Percentiles rank a stretch among this genome's conserved stretches.
Conservation (phyloP, 2,888 invertebrate genomes). For the Epsilonema sp. region DNA sequence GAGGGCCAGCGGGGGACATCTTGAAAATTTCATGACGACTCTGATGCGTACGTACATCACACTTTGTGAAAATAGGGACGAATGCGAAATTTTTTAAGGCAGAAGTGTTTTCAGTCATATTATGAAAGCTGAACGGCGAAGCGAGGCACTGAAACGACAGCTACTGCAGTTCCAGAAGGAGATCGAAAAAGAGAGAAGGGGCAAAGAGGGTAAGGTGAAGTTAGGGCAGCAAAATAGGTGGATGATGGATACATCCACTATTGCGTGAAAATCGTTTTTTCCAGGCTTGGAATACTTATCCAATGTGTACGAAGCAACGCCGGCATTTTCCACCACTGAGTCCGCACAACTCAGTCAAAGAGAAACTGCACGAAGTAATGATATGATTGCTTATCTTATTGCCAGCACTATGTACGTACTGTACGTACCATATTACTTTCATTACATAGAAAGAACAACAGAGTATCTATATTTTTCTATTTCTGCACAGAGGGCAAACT, state of each 20-base stretch:
- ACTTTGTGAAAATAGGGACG: too few relatives aligned
- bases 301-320: neutral
- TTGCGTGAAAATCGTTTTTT: neutral
- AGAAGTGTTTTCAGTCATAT: slow-evolving; percentile 4
- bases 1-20: neutral
- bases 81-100: slow-evolving; percentile 6
- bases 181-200: neutral
- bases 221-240: too few relatives aligned
- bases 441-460: too few relatives aligned
- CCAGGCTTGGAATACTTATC: neutral
- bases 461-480: too few relatives aligned
- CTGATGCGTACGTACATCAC: too few relatives aligned
- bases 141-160: neutral
- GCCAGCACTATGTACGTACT: too few relatives aligned
- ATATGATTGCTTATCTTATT: too few relatives aligned
- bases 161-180: slow-evolving; percentile 4
- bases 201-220: slow-evolving; percentile 3
- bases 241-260: too few relatives aligned
- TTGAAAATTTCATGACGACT: too few relatives aligned
- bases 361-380: neutral
- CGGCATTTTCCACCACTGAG: neutral
- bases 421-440: too few relatives aligned
- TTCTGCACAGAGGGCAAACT: too few relatives aligned
- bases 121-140: neutral
- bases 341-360: neutral